These are phyloP conservation scores for Microhierax caerulescens DNA, from an alignment of 2,797 vertebrate genomes.

Conservation along the genomic window DNA sequence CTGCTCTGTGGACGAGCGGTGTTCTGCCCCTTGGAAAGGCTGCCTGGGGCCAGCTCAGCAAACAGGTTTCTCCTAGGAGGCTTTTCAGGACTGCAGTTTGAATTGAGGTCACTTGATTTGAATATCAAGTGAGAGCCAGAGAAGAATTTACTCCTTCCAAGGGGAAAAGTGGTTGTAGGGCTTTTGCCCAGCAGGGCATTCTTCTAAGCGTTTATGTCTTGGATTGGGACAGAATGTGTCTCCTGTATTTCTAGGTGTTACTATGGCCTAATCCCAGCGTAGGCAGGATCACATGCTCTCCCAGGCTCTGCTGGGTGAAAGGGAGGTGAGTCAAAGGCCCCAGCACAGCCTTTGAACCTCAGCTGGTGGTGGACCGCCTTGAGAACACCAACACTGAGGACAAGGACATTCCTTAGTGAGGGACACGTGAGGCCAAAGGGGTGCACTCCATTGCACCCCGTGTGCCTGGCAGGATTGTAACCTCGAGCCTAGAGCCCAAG, in stretches of 20 bases:
- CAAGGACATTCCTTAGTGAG: not conserved
- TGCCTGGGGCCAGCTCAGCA: not conserved
- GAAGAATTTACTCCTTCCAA: not conserved
- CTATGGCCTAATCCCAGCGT: not conserved
- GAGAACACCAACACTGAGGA: not conserved
- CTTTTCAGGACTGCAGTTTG: not conserved
- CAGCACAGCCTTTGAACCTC: not conserved
- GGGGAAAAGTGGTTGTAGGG: not conserved
- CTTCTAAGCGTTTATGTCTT: not conserved
- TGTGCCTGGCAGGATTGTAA: not conserved
- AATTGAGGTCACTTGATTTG: not conserved
- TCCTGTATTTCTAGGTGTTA: not conserved
- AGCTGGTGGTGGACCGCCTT: accelerated
- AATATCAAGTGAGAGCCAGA: not conserved
- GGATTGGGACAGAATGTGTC: not conserved
- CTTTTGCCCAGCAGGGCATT: constrained; percentile 22
- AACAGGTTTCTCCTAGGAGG: not conserved
- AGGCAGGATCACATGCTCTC: not conserved
- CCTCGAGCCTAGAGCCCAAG: not conserved
- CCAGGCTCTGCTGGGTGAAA: not conserved
- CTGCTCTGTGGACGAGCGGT: not conserved
- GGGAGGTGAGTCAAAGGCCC: not conserved
- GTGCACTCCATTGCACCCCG: not conserved
- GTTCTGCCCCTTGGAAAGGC: not conserved
- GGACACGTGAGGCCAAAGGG: not conserved